phyloP scores from a whole-genome alignment of 2,797 vertebrate species.

The Myripristis jacobus region DNA sequence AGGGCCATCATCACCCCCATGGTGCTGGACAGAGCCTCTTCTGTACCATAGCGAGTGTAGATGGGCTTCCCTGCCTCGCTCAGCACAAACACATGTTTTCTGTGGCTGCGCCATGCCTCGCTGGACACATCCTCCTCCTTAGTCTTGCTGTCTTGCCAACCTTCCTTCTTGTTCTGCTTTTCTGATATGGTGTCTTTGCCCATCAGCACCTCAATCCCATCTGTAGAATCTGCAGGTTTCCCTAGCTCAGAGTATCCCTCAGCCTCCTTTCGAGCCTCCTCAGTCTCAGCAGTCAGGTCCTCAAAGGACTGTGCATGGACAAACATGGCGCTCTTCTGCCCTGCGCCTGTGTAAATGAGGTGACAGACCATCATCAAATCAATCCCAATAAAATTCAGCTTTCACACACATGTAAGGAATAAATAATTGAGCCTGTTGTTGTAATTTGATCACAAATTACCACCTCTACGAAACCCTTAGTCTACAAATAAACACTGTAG shows the following conservation, averaged over 20 bases:
- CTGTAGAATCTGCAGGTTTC: constrained; percentile 70
- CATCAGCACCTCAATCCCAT: constrained; percentile 74
- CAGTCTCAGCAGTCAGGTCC: constrained; percentile 87
- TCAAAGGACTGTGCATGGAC: constrained; percentile 93
- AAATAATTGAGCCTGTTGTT: neutral
- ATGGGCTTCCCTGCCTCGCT: constrained; percentile 98
- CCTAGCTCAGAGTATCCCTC: constrained; percentile 23
- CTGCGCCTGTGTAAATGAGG: constrained; percentile 84
- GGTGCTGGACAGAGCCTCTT: constrained; percentile 96
- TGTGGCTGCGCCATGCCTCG: constrained; percentile 91
- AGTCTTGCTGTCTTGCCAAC: constrained; percentile 71
- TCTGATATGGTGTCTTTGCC: constrained; percentile 58
- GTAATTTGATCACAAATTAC: neutral
- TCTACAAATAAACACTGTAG: too few species aligned
- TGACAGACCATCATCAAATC: neutral
- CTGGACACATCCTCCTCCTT: constrained; percentile 90
- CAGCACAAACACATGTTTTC: constrained; percentile 95
- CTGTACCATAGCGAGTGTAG: constrained; percentile 95
- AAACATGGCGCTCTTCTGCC: constrained; percentile 93
- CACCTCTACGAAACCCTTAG: neutral
- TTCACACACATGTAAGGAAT: constrained; percentile 1
- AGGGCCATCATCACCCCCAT: constrained; percentile 99
- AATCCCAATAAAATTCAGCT: neutral
- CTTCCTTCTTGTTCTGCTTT: constrained; percentile 77
- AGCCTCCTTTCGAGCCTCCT: constrained; percentile 62